A percentile compares a stretch with the other conserved stretches of the same genome.
Conservation (phyloP, 2,797 vertebrate species). For the Gallinago nigripennis region DNA sequence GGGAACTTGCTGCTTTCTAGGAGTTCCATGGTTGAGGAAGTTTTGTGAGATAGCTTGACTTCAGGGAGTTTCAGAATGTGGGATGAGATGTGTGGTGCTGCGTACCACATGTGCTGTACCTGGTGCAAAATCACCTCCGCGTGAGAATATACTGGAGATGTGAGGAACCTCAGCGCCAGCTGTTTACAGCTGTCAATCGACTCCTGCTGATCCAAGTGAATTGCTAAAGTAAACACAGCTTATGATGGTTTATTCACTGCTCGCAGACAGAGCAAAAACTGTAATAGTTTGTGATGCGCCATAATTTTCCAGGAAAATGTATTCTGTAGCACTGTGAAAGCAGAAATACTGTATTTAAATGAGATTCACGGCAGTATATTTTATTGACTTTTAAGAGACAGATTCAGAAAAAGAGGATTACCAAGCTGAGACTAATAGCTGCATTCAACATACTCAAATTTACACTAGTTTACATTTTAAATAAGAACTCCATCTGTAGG, state of each 20-base stretch:
- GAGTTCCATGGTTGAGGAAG: fast-evolving
- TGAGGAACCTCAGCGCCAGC: not conserved
- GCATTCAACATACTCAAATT: not conserved
- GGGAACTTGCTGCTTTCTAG: not conserved
- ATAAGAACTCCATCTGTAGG: not conserved
- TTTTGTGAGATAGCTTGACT: not conserved
- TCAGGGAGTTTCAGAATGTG: not conserved
- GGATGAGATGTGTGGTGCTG: not conserved
- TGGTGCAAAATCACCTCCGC: not conserved
- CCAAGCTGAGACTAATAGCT: not conserved
- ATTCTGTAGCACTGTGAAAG: not conserved
- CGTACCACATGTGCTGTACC: not conserved
- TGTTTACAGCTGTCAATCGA: not conserved
- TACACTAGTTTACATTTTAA: not conserved
- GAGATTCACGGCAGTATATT: not conserved
- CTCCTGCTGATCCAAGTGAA: not conserved
- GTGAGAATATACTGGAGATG: not conserved
- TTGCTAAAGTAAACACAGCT: not conserved
- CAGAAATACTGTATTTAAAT: not conserved
- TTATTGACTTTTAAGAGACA: not conserved
- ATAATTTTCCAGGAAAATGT: not conserved
- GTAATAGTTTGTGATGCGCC: not conserved
- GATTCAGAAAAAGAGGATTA: not conserved
- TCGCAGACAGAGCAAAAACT: not conserved
- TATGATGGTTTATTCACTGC: not conserved